Percentiles rank a stretch among this genome's conserved stretches.
Evolutionary conservation across 2,888 invertebrate genomes (phyloP).

Genomic region (Volucella inanis): DNA sequence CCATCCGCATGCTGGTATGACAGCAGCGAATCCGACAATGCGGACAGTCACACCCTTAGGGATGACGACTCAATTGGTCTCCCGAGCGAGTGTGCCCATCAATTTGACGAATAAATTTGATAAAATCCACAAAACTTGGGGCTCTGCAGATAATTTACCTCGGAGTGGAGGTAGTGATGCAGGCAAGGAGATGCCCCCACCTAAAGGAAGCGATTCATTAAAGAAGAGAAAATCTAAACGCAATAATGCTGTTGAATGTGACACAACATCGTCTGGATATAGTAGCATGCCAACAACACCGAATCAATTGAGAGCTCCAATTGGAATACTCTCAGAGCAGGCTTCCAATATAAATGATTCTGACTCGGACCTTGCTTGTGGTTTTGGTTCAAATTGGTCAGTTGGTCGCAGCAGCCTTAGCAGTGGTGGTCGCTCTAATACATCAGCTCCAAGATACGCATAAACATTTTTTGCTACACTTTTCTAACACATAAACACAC

Average conservation of each 20-base stretch:
- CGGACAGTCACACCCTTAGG: slow-evolving; percentile 78
- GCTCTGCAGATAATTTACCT: slow-evolving; percentile 93
- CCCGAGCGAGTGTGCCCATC: slow-evolving; percentile 80
- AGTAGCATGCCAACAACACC: slow-evolving; percentile 89
- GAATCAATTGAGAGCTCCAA: slow-evolving; percentile 84
- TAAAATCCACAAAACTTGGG: slow-evolving; percentile 93
- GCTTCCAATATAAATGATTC: slow-evolving; percentile 85
- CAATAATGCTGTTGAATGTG: slow-evolving; percentile 78
- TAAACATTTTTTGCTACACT: slow-evolving; percentile 4
- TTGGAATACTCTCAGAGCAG: slow-evolving; percentile 76
- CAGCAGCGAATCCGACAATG: slow-evolving; percentile 80
- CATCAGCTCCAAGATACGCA: slow-evolving; percentile 75
- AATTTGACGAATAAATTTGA: slow-evolving; percentile 84
- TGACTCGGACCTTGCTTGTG: slow-evolving; percentile 94
- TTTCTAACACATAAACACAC: background rate
- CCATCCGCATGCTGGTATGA: slow-evolving; percentile 81
- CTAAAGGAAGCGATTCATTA: slow-evolving; percentile 87
- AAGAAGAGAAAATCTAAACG: slow-evolving; percentile 88
- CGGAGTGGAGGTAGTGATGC: slow-evolving; percentile 83
- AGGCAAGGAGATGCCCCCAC: slow-evolving; percentile 87
- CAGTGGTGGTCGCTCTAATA: slow-evolving; percentile 53
- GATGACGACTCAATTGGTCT: slow-evolving; percentile 78
- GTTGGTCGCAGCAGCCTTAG: slow-evolving; percentile 77
- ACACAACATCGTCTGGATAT: slow-evolving; percentile 81
- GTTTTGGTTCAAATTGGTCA: slow-evolving; percentile 91